Evolutionary conservation across 2,113 vertebrate species (phyloP), one percentile per base, ranked within the genome.

Genomic region (Meriones unguiculatus): DNA sequence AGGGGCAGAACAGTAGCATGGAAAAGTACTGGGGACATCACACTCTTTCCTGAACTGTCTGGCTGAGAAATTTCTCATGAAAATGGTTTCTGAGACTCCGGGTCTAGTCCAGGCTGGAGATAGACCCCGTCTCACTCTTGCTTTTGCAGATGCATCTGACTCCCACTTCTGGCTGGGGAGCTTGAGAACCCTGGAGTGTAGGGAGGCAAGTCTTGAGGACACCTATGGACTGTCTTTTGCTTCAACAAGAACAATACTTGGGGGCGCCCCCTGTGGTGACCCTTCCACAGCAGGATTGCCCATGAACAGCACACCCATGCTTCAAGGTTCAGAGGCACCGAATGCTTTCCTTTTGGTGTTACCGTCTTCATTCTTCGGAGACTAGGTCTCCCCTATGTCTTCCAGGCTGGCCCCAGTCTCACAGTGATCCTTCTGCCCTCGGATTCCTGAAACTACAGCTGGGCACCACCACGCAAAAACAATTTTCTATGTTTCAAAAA

Each of bases 21-120:
- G 85, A 93, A 97, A 89, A 88, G 80, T 28, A 2, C 80, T 78
- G 78, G 90, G 94, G 62, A 96, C 89, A 94, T 93, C 92, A 86
- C 89, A 92, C 72, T 96, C 80, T 96, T 97, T 96, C 95, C 94
- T 97, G 92, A 82, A 89, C 65, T 97, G 96, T 90, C 84, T 32
- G 88, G 94, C 80, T 90, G 54, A 96, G 28, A 81, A 69, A 50
- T 86, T 95, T 46, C 85, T 81, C 54, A 89, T 87, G 92, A 87
- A 96, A 96, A 95, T 46, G 90, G 80, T 93, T 96, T 94, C 93
- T 78, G 89, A 50, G 41, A 46, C 57, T 90, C n/a, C 94, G 70
- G 6, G 86, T 77, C 90, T 1, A 1, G 17, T 41, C 41, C 70
- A 32, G 89, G 57, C 86, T 86, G 22, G 76, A 62, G 86, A 50